Evolutionary conservation across 2,797 vertebrate genomes (phyloP), one percentile per base, ranked within the genome.

Genomic region (Ciconia nigra): DNA sequence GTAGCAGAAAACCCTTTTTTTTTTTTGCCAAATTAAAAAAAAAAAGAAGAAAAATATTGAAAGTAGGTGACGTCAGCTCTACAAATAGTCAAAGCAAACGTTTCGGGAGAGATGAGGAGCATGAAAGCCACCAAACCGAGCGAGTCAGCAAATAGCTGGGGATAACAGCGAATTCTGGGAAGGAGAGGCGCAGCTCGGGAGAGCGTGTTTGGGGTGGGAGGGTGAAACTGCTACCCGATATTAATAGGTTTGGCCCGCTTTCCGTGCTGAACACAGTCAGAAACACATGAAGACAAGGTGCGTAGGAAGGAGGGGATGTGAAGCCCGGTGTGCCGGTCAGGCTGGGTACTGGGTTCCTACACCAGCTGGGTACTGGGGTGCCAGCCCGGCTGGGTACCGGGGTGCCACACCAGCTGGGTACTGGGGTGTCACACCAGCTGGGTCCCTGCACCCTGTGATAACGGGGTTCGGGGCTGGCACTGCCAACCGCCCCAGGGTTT

Each of bases 211-310:
- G 59, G 33, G 63, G 24, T 13, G 76, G 78, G 58, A 85, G 39
- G 52, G 51, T 19, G 31, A 51, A 78, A 83, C 44, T 86, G n/a
- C 80, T 44, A 22, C 86, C 29, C 1, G 1, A 4, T 15, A 71
- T 49, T 44, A 19, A 76, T 12, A n/a, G 20, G 3, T 76, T 72
- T 87, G 70, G 42, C 51, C 55, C 1, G 0, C 2, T 47, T 3
- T 70, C 57, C 0, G 0, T n/a, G 58, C 65, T 58, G 70, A 79
- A 58, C 1, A 0, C 0, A 3, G 11, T n/a, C 80, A 87, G 62
- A 54, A 61, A 47, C 20, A 31, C 29, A 5, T 1, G 61, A 57
- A 61, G 65, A 25, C 5, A 5, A 66, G 61, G 62, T 8, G 47
- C 8, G 10, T 19, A 9, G 21, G 59, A 52, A 44, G n/a, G 61